Conservation (phyloP, 2,888 invertebrate genomes). For the Clitarchus hookeri region DNA sequence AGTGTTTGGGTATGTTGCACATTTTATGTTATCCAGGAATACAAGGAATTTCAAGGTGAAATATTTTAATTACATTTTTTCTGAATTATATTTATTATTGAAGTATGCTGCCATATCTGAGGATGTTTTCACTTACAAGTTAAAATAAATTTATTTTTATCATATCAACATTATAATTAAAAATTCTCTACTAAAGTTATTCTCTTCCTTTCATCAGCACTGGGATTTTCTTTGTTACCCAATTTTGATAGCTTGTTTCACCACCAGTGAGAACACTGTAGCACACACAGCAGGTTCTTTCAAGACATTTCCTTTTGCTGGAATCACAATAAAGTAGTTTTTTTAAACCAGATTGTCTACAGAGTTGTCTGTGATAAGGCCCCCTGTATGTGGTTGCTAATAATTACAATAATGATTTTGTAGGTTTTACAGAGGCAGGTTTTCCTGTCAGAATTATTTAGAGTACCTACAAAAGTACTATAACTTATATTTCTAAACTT, state of each 20-base stretch:
- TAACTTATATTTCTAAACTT: too few species aligned
- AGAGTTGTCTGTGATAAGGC: not conserved
- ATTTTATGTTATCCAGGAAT: too few species aligned
- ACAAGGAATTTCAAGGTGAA: too few species aligned
- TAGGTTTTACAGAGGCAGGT: not conserved
- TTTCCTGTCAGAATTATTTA: not conserved
- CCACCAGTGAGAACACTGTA: not conserved
- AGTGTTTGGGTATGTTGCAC: too few species aligned
- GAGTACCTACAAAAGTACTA: too few species aligned
- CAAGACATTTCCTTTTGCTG: conserved; percentile 2
- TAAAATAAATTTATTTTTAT: not conserved
- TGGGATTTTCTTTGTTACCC: conserved; percentile 10
- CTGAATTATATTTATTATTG: not conserved
- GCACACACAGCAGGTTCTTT: not conserved
- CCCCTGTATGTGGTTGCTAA: not conserved
- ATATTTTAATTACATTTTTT: too few species aligned
- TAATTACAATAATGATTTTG: not conserved
- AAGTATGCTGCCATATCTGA: not conserved
- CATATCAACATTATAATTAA: not conserved
- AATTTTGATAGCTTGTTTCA: not conserved
- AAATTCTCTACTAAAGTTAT: not conserved
- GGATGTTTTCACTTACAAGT: not conserved
- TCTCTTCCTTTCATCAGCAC: not conserved
- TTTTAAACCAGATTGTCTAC: not conserved
- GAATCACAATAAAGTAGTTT: not conserved